These are phyloP conservation scores for Otocyon megalotis DNA, from an alignment of 2,113 vertebrate species.

Conservation along the genomic window DNA sequence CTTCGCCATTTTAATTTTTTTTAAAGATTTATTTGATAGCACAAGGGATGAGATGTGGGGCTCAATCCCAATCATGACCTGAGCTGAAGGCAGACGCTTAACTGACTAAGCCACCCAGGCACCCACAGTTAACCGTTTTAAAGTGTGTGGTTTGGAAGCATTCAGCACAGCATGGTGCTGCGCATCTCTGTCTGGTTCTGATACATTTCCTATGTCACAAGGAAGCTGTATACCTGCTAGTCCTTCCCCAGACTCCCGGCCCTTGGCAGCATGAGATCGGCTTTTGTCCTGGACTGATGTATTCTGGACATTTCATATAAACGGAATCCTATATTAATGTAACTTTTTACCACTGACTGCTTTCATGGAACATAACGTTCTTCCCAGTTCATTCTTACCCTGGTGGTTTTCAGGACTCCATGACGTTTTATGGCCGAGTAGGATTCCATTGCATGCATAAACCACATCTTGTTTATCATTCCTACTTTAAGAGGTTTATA, in stretches of 20 bases:
- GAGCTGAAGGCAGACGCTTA: too few relatives aligned
- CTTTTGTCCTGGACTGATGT: neutral
- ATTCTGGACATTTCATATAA: neutral
- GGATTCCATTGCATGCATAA: accelerated
- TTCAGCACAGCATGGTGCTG: accelerated
- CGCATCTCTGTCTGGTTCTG: neutral
- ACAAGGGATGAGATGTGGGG: too few relatives aligned
- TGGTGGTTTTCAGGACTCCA: accelerated
- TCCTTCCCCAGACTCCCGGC: too few relatives aligned
- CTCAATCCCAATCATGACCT: too few relatives aligned
- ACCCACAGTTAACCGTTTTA: neutral
- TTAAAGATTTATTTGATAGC: too few relatives aligned
- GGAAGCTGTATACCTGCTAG: neutral
- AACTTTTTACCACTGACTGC: neutral
- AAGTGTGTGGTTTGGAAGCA: neutral
- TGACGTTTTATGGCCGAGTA: neutral
- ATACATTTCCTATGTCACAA: neutral
- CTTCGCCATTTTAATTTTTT: too few relatives aligned
- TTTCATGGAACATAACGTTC: neutral
- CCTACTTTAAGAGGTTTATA: neutral
- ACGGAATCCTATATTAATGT: neutral
- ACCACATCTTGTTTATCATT: neutral
- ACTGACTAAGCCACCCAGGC: too few relatives aligned
- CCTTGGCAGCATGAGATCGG: neutral
- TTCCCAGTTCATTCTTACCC: neutral